Evolutionary conservation across 2,888 invertebrate species (phyloP).

Genomic region (Megastigmus dorsalis): DNA sequence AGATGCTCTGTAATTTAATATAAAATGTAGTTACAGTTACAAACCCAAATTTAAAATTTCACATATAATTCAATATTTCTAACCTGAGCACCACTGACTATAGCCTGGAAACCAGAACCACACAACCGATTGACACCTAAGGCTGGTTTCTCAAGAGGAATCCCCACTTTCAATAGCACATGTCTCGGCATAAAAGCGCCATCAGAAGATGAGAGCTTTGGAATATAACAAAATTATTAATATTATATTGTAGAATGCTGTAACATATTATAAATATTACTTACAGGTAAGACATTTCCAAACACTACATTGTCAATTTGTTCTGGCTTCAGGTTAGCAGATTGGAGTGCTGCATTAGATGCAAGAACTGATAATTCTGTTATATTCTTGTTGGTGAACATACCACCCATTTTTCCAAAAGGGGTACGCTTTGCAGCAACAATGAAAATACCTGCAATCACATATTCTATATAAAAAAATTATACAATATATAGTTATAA

Average conservation of each 20-base stretch:
- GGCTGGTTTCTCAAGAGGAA: slow-evolving; percentile 90
- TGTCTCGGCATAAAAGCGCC: slow-evolving; percentile 92
- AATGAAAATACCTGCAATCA: slow-evolving; percentile 86
- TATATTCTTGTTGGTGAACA: slow-evolving; percentile 83
- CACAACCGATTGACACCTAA: slow-evolving; percentile 94
- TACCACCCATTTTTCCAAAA: slow-evolving; percentile 96
- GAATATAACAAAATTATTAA: slow-evolving; percentile 8
- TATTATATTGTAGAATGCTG: neutral
- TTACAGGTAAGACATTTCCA: slow-evolving; percentile 91
- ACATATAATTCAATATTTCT: slow-evolving; percentile 50
- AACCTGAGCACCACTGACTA: slow-evolving; percentile 93
- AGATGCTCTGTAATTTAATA: slow-evolving; percentile 85
- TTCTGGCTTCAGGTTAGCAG: slow-evolving; percentile 88
- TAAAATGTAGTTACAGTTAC: neutral
- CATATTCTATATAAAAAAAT: too few species aligned
- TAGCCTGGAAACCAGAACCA: slow-evolving; percentile 97
- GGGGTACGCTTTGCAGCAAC: slow-evolving; percentile 98
- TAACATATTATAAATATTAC: slow-evolving; percentile 61
- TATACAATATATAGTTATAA: too few species aligned
- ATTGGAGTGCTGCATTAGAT: slow-evolving; percentile 84
- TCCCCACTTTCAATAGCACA: slow-evolving; percentile 87
- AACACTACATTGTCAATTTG: slow-evolving; percentile 91
- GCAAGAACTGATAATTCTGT: slow-evolving; percentile 89
- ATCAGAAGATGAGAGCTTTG: slow-evolving; percentile 78
- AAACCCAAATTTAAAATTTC: neutral